Evolutionary conservation across 64 coral and sea anemone genomes (phyloP).

Genomic region (Orbicella faveolata): DNA sequence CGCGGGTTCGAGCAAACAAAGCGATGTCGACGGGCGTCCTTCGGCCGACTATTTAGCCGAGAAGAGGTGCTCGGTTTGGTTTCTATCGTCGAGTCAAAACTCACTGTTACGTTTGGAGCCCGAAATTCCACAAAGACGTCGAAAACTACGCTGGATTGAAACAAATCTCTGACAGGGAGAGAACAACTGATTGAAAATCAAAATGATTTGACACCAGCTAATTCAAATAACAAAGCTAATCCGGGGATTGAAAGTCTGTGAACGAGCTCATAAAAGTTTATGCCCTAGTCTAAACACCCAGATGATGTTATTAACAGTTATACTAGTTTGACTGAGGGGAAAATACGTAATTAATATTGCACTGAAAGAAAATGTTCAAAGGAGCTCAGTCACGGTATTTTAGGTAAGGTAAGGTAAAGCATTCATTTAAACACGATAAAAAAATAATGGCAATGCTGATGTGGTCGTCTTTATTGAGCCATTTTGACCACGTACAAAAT

Average conservation of each 20-base stretch:
- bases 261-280: too few species aligned
- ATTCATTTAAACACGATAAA: too few species aligned
- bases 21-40: not conserved
- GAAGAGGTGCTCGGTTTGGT: conserved; percentile 83
- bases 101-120: conserved; percentile 65
- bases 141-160: conserved; percentile 83
- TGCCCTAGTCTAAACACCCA: too few species aligned
- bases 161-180: conserved; percentile 63
- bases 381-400: not conserved
- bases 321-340: too few species aligned
- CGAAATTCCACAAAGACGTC: conserved; percentile 45
- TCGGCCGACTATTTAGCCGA: conserved; percentile 75
- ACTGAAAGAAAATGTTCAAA: not conserved
- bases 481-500: too few species aligned
- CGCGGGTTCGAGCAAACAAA: not conserved
- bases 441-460: too few species aligned
- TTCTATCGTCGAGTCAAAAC: conserved; percentile 59
- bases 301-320: too few species aligned
- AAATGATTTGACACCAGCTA: not conserved
- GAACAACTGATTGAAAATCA: not conserved
- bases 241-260: too few species aligned
- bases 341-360: too few species aligned
- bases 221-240: too few species aligned
- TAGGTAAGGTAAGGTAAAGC: too few species aligned
- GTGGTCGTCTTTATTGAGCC: too few species aligned